phyloP scores from a whole-genome alignment of 2,888 invertebrate genomes.

The Danaus chrysippus region DNA sequence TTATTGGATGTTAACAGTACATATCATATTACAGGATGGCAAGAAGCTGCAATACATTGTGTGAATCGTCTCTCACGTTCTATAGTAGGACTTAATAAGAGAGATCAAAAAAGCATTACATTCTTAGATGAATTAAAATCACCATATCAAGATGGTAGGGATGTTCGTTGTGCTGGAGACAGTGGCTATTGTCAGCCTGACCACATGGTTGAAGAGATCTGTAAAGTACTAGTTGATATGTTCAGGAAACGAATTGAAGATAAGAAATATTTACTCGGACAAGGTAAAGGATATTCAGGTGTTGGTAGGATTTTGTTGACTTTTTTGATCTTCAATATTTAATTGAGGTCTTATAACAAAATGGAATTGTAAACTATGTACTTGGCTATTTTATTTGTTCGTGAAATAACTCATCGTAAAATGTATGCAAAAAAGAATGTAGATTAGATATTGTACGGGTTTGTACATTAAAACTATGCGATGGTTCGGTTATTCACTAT shows the following conservation, averaged over 20 bases:
- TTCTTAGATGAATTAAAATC: slow-evolving; percentile 55
- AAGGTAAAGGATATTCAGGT: slow-evolving; percentile 48
- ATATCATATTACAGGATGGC: slow-evolving; percentile 50
- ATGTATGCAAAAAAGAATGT: too few relatives aligned
- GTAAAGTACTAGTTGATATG: slow-evolving; percentile 51
- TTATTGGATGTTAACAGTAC: neutral
- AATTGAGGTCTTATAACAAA: neutral
- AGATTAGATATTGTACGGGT: too few relatives aligned
- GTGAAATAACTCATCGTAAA: too few relatives aligned
- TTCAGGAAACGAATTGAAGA: slow-evolving; percentile 51
- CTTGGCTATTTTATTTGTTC: neutral
- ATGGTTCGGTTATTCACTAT: too few relatives aligned
- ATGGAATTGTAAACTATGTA: neutral
- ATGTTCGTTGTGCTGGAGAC: slow-evolving; percentile 40
- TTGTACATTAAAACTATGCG: too few relatives aligned
- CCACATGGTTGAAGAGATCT: slow-evolving; percentile 58
- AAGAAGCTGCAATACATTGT: slow-evolving; percentile 56
- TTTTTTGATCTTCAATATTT: neutral
- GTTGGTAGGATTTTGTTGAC: neutral
- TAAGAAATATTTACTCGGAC: slow-evolving; percentile 46
- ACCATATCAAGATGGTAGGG: slow-evolving; percentile 35
- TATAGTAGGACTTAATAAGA: slow-evolving; percentile 40
- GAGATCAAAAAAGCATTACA: slow-evolving; percentile 41
- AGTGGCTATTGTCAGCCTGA: slow-evolving; percentile 60
- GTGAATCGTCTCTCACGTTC: slow-evolving; percentile 56